Evolutionary conservation across 2,797 vertebrate species (phyloP).

Genomic region (Sebastes hopkinsi): DNA sequence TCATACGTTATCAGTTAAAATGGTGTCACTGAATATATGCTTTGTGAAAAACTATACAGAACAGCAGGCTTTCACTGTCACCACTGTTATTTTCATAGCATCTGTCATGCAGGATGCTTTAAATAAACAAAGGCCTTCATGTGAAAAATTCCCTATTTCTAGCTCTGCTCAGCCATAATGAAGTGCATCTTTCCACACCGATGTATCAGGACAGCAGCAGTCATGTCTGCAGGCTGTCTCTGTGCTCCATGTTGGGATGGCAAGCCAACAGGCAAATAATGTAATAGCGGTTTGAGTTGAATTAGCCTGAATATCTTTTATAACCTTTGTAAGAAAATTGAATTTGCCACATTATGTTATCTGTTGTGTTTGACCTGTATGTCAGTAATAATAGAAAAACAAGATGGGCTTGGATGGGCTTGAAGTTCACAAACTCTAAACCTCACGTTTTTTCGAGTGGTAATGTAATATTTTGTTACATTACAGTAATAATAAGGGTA

Average conservation of each 20-base stretch:
- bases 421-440: not conserved
- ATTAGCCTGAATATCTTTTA: not conserved
- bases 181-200: conserved; percentile 37
- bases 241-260: not conserved
- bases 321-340: not conserved
- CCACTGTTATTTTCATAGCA: not conserved
- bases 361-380: not conserved
- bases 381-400: not conserved
- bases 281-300: not conserved
- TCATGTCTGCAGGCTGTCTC: conserved; percentile 15
- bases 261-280: not conserved
- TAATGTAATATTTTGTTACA: not conserved
- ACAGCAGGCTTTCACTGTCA: not conserved
- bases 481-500: not conserved
- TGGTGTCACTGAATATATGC: not conserved
- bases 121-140: conserved; percentile 25
- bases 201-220: conserved; percentile 29
- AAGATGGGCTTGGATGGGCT: not conserved
- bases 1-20: not conserved
- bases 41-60: not conserved
- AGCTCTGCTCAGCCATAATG: conserved; percentile 13
- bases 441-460: not conserved
- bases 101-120: not conserved
- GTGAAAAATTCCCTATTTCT: conserved; percentile 3
- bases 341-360: not conserved